These are phyloP conservation scores for Drosophila mimetica DNA, from an alignment of 2,888 invertebrate genomes.

Conservation along the genomic window DNA sequence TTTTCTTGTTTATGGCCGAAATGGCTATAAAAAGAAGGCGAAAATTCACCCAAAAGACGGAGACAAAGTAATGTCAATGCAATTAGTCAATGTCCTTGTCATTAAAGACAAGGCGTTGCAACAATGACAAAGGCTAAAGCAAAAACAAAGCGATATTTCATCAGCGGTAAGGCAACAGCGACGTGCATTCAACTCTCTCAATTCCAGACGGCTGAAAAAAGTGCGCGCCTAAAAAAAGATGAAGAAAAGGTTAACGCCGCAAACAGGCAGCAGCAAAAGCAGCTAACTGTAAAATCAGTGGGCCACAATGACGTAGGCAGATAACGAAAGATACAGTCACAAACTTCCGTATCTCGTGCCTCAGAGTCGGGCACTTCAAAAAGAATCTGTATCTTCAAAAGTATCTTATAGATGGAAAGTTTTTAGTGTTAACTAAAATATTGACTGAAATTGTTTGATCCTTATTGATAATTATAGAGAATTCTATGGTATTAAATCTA, in stretches of 20 bases:
- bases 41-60: slow-evolving; percentile 40
- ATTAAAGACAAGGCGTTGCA: slow-evolving; percentile 44
- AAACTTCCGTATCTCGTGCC: slow-evolving; percentile 14
- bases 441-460: background rate
- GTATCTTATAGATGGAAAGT: background rate
- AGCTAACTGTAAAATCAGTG: slow-evolving; percentile 64
- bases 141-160: slow-evolving; percentile 27
- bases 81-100: slow-evolving; percentile 81
- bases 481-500: too few relatives aligned
- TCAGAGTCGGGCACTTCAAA: background rate
- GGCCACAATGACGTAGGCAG: slow-evolving; percentile 62
- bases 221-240: slow-evolving; percentile 42
- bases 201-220: slow-evolving; percentile 36
- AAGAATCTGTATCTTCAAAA: background rate
- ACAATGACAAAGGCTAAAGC: slow-evolving; percentile 15
- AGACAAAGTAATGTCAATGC: slow-evolving; percentile 78
- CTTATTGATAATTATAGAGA: too few relatives aligned
- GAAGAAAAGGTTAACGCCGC: slow-evolving; percentile 11
- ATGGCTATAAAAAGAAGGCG: slow-evolving; percentile 69
- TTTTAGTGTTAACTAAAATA: background rate
- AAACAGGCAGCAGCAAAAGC: slow-evolving; percentile 10
- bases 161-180: slow-evolving; percentile 15
- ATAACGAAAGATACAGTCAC: slow-evolving; percentile 35
- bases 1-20: slow-evolving; percentile 64
- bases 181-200: slow-evolving; percentile 56